Evolutionary conservation across 2,888 invertebrate genomes (phyloP).

Genomic region (Euplexia lucipara): DNA sequence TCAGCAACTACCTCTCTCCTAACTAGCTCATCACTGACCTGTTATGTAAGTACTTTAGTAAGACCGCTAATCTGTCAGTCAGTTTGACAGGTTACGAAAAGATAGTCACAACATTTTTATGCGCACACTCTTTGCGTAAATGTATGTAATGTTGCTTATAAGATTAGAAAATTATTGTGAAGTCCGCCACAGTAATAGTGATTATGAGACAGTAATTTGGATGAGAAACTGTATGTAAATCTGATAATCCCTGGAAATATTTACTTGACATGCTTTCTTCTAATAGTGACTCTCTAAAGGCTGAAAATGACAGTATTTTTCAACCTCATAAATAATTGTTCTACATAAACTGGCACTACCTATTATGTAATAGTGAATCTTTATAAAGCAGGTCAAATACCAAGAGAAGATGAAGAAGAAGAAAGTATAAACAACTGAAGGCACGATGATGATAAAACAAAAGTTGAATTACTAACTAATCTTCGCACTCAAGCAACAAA

Average conservation of each 20-base stretch:
- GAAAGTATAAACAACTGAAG: neutral
- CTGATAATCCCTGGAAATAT: neutral
- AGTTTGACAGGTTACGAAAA: constrained; percentile 61
- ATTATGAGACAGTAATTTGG: neutral
- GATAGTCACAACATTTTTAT: constrained; percentile 43
- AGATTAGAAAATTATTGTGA: constrained; percentile 27
- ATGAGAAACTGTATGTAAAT: neutral
- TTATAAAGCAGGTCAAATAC: neutral
- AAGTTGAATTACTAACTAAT: constrained; percentile 2
- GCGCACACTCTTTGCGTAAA: constrained; percentile 29
- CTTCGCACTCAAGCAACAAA: neutral
- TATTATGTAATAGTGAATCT: too few species aligned
- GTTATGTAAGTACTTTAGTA: constrained; percentile 46
- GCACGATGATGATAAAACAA: neutral
- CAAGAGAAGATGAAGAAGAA: neutral
- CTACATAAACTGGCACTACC: neutral
- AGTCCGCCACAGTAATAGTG: neutral
- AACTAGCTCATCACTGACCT: constrained; percentile 57
- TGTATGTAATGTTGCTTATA: constrained; percentile 27
- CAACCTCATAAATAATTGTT: neutral
- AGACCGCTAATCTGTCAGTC: constrained; percentile 49
- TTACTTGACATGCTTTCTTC: too few species aligned
- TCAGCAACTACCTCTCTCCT: constrained; percentile 40
- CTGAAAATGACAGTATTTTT: too few species aligned
- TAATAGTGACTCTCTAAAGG: too few species aligned